Conservation (phyloP, 2,888 invertebrate genomes). For the Allygus modestus region DNA sequence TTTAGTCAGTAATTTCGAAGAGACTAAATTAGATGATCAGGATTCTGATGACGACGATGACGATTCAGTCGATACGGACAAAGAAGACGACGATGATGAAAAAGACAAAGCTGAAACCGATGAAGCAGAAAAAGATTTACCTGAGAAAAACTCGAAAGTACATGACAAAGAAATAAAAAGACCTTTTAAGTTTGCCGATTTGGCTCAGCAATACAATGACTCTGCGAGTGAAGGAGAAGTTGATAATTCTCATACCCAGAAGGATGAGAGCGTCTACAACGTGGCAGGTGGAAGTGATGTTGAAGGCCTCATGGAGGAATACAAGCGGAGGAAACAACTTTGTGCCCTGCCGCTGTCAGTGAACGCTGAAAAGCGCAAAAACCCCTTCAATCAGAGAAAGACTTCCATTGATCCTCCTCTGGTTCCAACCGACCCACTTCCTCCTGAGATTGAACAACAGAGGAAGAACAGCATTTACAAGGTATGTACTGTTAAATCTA, state of each 20-base stretch:
- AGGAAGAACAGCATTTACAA: conserved; percentile 89
- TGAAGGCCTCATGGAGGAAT: conserved; percentile 75
- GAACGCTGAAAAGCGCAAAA: conserved; percentile 71
- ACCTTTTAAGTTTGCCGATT: conserved; percentile 66
- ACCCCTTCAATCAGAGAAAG: conserved; percentile 72
- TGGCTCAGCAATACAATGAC: conserved; percentile 64
- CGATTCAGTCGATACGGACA: conserved; percentile 43
- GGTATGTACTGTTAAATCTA: conserved; percentile 75
- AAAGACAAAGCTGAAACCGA: conserved; percentile 66
- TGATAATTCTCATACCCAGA: conserved; percentile 39
- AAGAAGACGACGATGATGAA: conserved; percentile 65
- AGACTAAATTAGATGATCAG: conserved; percentile 33
- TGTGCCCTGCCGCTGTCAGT: conserved; percentile 73
- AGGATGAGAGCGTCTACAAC: conserved; percentile 58
- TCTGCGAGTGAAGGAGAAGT: conserved; percentile 62
- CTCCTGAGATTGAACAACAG: conserved; percentile 91
- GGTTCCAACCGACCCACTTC: conserved; percentile 82
- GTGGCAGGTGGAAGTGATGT: conserved; percentile 62
- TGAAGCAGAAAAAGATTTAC: conserved; percentile 67
- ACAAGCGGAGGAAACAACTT: conserved; percentile 76
- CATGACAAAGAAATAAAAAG: conserved; percentile 49
- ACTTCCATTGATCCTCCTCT: conserved; percentile 72
- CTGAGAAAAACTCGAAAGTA: conserved; percentile 47
- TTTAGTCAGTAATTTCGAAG: conserved; percentile 51
- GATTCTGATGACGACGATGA: conserved; percentile 52